Percentiles rank a stretch among this genome's conserved stretches.
phyloP scores from a whole-genome alignment of 2,888 invertebrate genomes.

The Selenia dentaria region DNA sequence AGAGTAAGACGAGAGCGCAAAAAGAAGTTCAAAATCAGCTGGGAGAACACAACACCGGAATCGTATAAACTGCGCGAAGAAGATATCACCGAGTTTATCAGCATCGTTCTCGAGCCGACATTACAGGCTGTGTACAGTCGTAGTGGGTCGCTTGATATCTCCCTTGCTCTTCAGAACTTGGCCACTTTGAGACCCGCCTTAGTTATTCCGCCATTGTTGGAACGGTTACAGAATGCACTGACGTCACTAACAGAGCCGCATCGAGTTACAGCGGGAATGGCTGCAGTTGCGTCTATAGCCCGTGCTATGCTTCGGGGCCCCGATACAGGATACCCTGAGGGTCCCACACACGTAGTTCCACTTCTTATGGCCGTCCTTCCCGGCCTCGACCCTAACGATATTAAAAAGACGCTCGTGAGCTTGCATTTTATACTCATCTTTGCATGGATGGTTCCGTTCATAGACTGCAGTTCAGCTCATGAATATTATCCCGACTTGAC shows the following conservation, averaged over 20 bases:
- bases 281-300: slow-evolving; percentile 88
- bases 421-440: slow-evolving; percentile 92
- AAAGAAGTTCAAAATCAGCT: slow-evolving; percentile 82
- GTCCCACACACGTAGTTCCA: slow-evolving; percentile 92
- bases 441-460: slow-evolving; percentile 91
- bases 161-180: slow-evolving; percentile 89
- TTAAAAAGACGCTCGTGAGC: slow-evolving; percentile 89
- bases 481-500: slow-evolving; percentile 88
- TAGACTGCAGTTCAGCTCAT: slow-evolving; percentile 92
- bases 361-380: slow-evolving; percentile 92
- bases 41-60: slow-evolving; percentile 89
- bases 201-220: slow-evolving; percentile 92
- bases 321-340: slow-evolving; percentile 87
- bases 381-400: slow-evolving; percentile 96
- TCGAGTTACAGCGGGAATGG: slow-evolving; percentile 89
- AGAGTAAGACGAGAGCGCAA: slow-evolving; percentile 87
- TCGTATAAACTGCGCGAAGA: slow-evolving; percentile 89
- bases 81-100: slow-evolving; percentile 93
- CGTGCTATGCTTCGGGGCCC: slow-evolving; percentile 85
- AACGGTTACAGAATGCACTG: slow-evolving; percentile 91
- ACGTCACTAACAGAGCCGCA: slow-evolving; percentile 96
- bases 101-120: slow-evolving; percentile 89
- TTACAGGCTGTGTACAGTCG: slow-evolving; percentile 92
- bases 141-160: slow-evolving; percentile 86
- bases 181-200: slow-evolving; percentile 92